Conservation (phyloP, 2,797 vertebrate genomes). For the Kryptolebias ocellatus region DNA sequence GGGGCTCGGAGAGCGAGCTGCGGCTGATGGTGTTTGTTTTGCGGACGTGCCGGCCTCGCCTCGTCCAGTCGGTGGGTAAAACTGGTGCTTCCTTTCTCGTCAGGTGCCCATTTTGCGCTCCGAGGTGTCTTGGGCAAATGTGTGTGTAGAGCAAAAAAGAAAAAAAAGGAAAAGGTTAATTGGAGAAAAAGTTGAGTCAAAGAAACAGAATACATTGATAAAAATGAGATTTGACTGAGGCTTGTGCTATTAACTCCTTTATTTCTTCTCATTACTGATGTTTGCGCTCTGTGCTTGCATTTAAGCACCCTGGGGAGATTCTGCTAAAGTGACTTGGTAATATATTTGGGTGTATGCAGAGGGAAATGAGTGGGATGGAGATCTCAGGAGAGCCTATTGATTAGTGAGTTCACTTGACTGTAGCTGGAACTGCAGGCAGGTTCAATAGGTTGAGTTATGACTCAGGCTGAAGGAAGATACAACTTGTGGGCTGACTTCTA, state of each 20-base stretch:
- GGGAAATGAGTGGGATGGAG: conserved; percentile 41
- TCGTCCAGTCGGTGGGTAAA: conserved; percentile 55
- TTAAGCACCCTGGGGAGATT: conserved; percentile 26
- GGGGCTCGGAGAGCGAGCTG: conserved; percentile 65
- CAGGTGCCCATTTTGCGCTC: conserved; percentile 44
- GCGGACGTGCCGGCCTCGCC: conserved; percentile 53
- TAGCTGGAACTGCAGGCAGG: conserved; percentile 40
- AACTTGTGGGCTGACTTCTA: conserved; percentile 10
- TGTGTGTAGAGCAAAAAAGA: conserved; percentile 29
- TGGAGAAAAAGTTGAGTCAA: conserved; percentile 20
- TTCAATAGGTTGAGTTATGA: conserved; percentile 63
- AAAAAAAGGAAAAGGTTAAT: conserved; percentile 8
- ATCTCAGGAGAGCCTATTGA: conserved; percentile 58
- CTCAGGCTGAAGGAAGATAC: conserved; percentile 36
- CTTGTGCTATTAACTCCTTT: conserved; percentile 26
- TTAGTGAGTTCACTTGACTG: conserved; percentile 58
- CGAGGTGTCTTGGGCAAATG: conserved; percentile 33
- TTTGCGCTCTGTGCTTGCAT: conserved; percentile 34
- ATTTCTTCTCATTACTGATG: conserved; percentile 36
- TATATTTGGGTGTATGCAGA: conserved; percentile 40
- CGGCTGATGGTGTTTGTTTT: conserved; percentile 72
- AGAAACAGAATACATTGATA: conserved; percentile 11
- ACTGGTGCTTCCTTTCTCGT: conserved; percentile 49
- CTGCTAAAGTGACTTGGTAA: conserved; percentile 28
- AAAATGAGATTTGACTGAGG: conserved; percentile 15